A percentile compares a stretch with the other conserved stretches of the same genome.
These are phyloP conservation scores for Chalcosyrphus nemorum DNA, from an alignment of 2,888 invertebrate species.

Conservation along the genomic window DNA sequence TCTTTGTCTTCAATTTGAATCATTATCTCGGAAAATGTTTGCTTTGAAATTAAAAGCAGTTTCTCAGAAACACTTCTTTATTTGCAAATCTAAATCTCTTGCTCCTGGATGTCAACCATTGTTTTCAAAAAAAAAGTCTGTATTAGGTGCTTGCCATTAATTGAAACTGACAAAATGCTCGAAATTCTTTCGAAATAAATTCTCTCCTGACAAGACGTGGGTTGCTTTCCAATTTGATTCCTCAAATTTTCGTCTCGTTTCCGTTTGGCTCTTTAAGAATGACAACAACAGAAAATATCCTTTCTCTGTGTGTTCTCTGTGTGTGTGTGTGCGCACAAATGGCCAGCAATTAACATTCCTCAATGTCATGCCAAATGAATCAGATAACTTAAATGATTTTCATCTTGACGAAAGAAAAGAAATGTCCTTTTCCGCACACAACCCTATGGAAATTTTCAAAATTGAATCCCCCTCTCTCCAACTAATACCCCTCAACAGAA, in stretches of 20 bases:
- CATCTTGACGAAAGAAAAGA: slow-evolving; percentile 7
- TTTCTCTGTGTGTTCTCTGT: background rate
- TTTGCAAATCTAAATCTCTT: background rate
- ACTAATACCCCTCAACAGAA: slow-evolving; percentile 8
- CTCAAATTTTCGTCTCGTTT: background rate
- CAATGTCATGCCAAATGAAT: slow-evolving; percentile 58
- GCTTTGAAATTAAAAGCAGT: too few species aligned
- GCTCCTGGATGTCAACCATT: background rate
- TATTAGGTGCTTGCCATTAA: background rate
- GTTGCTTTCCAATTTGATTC: background rate
- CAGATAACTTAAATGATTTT: slow-evolving; percentile 45
- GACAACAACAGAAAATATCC: background rate
- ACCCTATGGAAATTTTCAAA: slow-evolving; percentile 24
- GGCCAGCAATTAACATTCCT: slow-evolving; percentile 47
- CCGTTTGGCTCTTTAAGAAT: background rate
- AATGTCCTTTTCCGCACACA: background rate
- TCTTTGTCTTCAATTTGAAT: too few species aligned
- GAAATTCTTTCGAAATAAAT: background rate
- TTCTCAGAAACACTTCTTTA: background rate
- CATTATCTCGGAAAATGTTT: too few species aligned
- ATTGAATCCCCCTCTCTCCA: slow-evolving; percentile 17
- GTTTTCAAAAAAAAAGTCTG: background rate
- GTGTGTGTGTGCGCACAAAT: too few species aligned
- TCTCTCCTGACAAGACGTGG: background rate
- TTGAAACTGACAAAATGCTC: background rate